Conservation (phyloP, 2,888 invertebrate genomes). For the Rhingia campestris region DNA sequence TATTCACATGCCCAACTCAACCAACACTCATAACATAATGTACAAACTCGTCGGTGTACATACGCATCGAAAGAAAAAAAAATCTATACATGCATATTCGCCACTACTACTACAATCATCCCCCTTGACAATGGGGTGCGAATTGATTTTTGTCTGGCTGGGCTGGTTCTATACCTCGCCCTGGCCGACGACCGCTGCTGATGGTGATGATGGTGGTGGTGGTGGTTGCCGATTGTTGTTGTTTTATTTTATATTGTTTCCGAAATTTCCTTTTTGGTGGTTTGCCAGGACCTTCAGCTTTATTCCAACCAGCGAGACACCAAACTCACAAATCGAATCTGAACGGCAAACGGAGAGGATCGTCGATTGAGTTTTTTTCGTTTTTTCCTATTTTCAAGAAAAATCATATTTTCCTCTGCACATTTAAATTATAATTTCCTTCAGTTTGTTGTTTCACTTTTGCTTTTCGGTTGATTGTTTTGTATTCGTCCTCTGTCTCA, state of each 20-base stretch:
- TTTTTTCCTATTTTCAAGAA: conserved; percentile 51
- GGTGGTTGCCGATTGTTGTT: conserved; percentile 9
- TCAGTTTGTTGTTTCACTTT: conserved; percentile 33
- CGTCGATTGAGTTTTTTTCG: conserved; percentile 37
- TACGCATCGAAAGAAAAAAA: neutral
- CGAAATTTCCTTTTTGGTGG: conserved; percentile 7
- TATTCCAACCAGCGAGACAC: neutral
- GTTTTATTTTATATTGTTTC: conserved; percentile 5
- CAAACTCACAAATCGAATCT: conserved; percentile 48
- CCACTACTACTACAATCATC: conserved; percentile 43
- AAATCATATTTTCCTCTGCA: conserved; percentile 61
- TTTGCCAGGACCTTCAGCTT: conserved; percentile 34
- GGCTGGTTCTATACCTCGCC: conserved; percentile 5
- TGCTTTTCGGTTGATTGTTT: conserved; percentile 22
- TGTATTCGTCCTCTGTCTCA: neutral
- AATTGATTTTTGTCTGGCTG: conserved; percentile 64
- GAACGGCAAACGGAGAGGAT: conserved; percentile 60
- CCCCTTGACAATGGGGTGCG: conserved; percentile 59
- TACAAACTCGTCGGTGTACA: conserved; percentile 1
- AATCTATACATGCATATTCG: neutral
- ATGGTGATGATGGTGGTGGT: neutral
- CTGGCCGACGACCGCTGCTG: neutral
- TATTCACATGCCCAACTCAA: conserved; percentile 40
- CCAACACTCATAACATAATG: neutral
- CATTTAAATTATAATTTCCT: conserved; percentile 49